These are phyloP conservation scores for Acrocera orbiculus DNA, from an alignment of 2,888 invertebrate species.

Conservation along the genomic window DNA sequence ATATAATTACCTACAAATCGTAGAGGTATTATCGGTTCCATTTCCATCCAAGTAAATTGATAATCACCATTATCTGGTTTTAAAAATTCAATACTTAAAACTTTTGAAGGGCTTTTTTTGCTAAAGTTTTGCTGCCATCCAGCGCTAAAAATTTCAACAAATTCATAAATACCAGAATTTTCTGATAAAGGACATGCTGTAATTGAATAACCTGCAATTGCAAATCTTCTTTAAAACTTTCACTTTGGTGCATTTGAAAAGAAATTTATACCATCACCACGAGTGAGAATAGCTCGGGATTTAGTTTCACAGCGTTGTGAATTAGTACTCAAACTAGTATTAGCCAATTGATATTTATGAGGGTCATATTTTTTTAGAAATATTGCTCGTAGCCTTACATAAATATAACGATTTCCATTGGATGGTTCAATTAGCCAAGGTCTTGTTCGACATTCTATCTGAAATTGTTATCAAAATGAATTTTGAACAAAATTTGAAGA, in stretches of 20 bases:
- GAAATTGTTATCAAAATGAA: conserved; percentile 10
- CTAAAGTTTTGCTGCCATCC: conserved; percentile 58
- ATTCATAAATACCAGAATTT: conserved; percentile 38
- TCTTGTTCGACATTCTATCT: conserved; percentile 63
- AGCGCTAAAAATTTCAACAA: conserved; percentile 68
- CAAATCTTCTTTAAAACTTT: too few species aligned
- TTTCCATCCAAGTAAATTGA: conserved; percentile 66
- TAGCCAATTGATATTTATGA: conserved; percentile 32
- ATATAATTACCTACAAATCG: conserved; percentile 31
- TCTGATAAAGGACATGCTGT: conserved; percentile 38
- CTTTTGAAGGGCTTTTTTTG: conserved; percentile 40
- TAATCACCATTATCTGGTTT: conserved; percentile 58
- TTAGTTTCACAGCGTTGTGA: conserved; percentile 49
- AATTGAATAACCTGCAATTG: conserved; percentile 32
- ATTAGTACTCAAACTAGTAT: conserved; percentile 39
- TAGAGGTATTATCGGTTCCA: conserved; percentile 38
- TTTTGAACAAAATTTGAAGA: too few species aligned
- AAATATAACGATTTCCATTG: conserved; percentile 51
- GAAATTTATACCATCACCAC: conserved; percentile 34
- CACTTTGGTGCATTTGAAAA: not conserved
- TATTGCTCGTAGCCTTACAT: conserved; percentile 57
- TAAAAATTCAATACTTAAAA: conserved; percentile 62
- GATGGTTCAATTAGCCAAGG: conserved; percentile 68
- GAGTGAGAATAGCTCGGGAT: conserved; percentile 63
- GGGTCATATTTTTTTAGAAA: conserved; percentile 32